phyloP scores from a whole-genome alignment of 2,797 vertebrate species.

The Xiphorhynchus erythropygius region DNA sequence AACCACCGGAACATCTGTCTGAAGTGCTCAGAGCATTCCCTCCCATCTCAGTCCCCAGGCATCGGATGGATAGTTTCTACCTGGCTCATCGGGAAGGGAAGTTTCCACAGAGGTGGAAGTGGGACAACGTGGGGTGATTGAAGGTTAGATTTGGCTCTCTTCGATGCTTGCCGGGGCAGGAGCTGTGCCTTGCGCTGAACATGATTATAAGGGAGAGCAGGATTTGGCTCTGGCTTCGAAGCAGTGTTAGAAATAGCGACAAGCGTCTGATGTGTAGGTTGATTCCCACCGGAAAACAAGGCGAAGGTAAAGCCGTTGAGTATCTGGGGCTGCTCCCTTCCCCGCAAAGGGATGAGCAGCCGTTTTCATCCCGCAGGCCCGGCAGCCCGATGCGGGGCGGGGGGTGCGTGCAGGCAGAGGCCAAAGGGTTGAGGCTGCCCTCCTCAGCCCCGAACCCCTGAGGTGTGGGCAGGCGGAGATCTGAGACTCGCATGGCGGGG shows the following conservation, averaged over 20 bases:
- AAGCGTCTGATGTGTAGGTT: neutral
- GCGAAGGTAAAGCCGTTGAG: neutral
- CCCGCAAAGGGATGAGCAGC: too few relatives aligned
- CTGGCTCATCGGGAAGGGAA: neutral
- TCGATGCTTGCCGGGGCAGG: neutral
- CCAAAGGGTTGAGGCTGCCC: neutral
- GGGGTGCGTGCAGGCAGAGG: neutral
- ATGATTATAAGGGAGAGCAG: neutral
- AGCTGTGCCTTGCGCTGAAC: neutral
- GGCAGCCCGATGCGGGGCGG: rapidly evolving
- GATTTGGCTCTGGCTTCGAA: neutral
- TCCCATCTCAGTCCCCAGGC: neutral
- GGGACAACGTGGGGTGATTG: neutral
- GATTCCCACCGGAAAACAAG: neutral
- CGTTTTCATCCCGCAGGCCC: neutral
- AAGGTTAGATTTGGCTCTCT: neutral
- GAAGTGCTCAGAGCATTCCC: neutral
- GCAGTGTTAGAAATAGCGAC: neutral
- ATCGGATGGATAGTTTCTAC: neutral
- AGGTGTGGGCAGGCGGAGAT: neutral
- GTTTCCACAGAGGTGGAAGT: neutral
- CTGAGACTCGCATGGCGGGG: rapidly evolving
- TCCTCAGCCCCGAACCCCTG: neutral
- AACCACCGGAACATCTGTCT: neutral
- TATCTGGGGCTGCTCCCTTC: neutral